These are phyloP conservation scores for Macaca mulatta DNA, from an alignment of 2,113 vertebrate species.

Conservation along the genomic window DNA sequence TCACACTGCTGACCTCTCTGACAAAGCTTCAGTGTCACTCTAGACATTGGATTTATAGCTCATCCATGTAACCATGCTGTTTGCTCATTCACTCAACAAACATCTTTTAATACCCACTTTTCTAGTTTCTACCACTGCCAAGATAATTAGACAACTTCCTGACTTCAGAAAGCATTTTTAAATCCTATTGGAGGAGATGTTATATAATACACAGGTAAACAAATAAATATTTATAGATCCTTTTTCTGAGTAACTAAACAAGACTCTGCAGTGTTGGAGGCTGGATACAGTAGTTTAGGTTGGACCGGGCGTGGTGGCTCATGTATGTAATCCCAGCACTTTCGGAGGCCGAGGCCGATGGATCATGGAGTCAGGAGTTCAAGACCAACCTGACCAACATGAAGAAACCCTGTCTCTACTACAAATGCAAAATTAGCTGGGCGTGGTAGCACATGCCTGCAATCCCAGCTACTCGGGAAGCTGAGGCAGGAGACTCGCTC, in stretches of 20 bases:
- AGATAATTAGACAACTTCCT: neutral
- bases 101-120: neutral
- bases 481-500: no score
- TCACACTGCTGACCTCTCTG: neutral
- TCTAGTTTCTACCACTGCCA: neutral
- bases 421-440: no score
- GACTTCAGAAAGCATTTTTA: neutral
- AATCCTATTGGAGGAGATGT: neutral
- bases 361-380: no score
- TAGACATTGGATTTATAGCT: neutral
- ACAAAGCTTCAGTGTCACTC: neutral
- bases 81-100: neutral
- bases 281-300: neutral
- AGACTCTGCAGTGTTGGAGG: neutral
- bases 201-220: neutral
- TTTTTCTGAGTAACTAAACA: neutral
- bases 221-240: neutral
- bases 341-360: no score
- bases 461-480: no score
- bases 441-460: no score
- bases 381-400: no score
- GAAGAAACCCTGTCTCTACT: no score
- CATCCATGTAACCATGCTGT: neutral
- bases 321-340: no score
- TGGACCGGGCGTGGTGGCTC: accelerated